Evolutionary conservation across 2,888 invertebrate species (phyloP).

Genomic region (Stomorhina lunata): DNA sequence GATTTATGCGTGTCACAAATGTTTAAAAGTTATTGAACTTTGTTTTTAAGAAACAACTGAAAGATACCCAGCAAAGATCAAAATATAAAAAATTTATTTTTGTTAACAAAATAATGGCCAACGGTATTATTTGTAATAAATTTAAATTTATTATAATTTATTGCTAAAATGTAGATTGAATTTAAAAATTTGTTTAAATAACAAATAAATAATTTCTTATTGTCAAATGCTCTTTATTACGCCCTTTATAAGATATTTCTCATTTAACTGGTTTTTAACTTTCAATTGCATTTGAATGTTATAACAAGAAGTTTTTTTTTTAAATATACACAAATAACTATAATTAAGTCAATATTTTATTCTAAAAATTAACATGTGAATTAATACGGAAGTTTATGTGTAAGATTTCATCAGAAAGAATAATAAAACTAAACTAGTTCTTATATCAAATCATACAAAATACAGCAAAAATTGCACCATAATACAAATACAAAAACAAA

Average conservation of each 20-base stretch:
- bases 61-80: background rate
- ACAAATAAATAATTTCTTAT: constrained; percentile 5
- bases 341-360: no score
- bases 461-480: no score
- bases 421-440: constrained; percentile 17
- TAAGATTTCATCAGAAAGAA: background rate
- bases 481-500: no score
- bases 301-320: no score
- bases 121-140: constrained; percentile 39
- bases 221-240: no score
- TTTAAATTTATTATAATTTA: constrained; percentile 32
- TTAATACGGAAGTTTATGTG: constrained; percentile 33
- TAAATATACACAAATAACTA: no score
- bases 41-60: background rate
- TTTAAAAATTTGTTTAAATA: background rate
- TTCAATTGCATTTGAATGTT: no score
- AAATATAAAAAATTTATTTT: constrained; percentile 10
- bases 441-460: no score
- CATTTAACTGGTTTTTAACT: no score
- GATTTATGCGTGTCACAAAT: constrained; percentile 50
- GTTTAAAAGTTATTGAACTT: constrained; percentile 9
- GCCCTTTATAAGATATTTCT: no score
- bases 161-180: constrained; percentile 2
- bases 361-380: constrained; percentile 24
- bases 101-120: background rate